phyloP scores from a whole-genome alignment of 2,888 invertebrate species.

The Rhagonycha lutea region DNA sequence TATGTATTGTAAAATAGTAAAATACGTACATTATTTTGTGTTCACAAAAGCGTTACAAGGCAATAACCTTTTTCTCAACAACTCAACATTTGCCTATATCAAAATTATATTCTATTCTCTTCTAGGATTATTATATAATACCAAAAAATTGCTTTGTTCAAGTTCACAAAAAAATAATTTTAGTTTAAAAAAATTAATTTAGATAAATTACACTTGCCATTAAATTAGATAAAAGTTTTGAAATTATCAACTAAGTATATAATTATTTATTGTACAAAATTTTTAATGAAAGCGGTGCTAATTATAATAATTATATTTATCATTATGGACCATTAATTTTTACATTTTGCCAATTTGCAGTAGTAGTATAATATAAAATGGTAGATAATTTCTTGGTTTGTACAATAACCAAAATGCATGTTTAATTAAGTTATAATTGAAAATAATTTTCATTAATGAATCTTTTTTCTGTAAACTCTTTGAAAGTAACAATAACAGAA shows the following conservation, averaged over 20 bases:
- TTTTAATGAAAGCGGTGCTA: not conserved
- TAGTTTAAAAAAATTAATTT: not conserved
- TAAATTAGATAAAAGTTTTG: not conserved
- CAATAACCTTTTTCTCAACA: constrained; percentile 16
- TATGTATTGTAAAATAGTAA: constrained; percentile 15
- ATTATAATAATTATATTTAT: not conserved
- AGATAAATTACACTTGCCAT: not conserved
- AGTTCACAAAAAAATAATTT: not conserved
- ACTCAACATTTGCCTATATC: not conserved
- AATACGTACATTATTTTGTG: constrained; percentile 1
- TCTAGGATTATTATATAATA: not conserved
- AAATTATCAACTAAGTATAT: not conserved
- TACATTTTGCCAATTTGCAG: not conserved
- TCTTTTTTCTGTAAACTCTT: too few species aligned
- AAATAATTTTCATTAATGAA: not conserved
- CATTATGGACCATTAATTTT: not conserved
- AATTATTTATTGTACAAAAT: not conserved
- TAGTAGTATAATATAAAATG: not conserved
- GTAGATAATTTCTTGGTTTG: not conserved
- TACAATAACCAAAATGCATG: not conserved
- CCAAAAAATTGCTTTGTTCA: not conserved
- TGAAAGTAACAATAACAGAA: too few species aligned
- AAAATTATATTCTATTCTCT: not conserved
- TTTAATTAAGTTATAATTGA: not conserved
- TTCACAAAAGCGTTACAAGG: constrained; percentile 23